Percentiles rank a stretch among this genome's conserved stretches.
Evolutionary conservation across 1,140 invertebrate genomes (phyloP).

Genomic region (Eurosta solidaginis): DNA sequence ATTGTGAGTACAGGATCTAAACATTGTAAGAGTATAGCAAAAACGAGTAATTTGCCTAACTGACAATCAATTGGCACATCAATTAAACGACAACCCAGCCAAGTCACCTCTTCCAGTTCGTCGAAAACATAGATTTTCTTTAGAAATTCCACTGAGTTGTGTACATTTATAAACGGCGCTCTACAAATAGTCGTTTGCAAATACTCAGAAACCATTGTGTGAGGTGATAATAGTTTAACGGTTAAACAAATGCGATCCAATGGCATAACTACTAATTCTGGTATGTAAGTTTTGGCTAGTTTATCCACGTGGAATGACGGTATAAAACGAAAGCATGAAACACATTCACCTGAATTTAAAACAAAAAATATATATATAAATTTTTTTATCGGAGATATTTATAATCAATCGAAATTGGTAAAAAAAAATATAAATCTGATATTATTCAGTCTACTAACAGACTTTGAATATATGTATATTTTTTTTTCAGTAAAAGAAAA

Average conservation of each 20-base stretch:
- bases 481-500: too few relatives aligned
- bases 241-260: conserved; percentile 48
- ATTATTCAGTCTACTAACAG: too few relatives aligned
- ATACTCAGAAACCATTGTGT: conserved; percentile 47
- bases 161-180: conserved; percentile 76
- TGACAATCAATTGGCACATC: conserved; percentile 91
- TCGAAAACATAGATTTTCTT: conserved; percentile 88
- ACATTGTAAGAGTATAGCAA: conserved; percentile 89
- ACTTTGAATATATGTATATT: too few relatives aligned
- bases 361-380: neutral
- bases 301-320: conserved; percentile 32
- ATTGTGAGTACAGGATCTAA: conserved; percentile 93
- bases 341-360: neutral
- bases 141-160: conserved; percentile 77
- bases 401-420: too few relatives aligned
- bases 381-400: neutral
- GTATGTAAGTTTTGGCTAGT: conserved; percentile 31
- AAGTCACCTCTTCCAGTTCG: conserved; percentile 82
- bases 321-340: conserved; percentile 47
- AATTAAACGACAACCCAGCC: conserved; percentile 80
- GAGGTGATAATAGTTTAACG: conserved; percentile 44
- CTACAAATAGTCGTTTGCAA: conserved; percentile 55
- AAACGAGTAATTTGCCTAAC: conserved; percentile 89
- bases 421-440: too few relatives aligned
- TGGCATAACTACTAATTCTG: conserved; percentile 40